These are phyloP conservation scores for Eustalomyia histrio DNA, from an alignment of 2,888 invertebrate genomes.

Conservation along the genomic window DNA sequence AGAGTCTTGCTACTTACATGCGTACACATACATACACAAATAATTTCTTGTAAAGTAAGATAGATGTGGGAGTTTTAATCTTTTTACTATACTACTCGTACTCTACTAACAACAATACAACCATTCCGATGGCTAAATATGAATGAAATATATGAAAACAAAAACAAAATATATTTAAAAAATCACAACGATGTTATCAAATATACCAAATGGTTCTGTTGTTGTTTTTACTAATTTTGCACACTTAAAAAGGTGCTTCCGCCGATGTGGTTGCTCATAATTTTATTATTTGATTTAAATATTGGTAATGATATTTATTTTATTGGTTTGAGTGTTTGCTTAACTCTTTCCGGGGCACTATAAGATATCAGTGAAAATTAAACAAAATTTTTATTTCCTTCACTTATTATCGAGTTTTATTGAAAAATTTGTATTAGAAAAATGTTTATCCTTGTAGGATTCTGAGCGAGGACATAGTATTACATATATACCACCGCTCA, in stretches of 20 bases:
- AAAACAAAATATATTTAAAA: constrained; percentile 8
- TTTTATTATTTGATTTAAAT: constrained; percentile 48
- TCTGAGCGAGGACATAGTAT: too few species aligned
- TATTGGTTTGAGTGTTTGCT: not conserved
- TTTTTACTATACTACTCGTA: constrained; percentile 22
- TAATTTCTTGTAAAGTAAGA: not conserved
- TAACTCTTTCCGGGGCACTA: too few species aligned
- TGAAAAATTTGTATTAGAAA: too few species aligned
- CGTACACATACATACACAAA: constrained; percentile 21
- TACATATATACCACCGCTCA: too few species aligned
- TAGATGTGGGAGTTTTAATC: constrained; percentile 53
- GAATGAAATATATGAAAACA: constrained; percentile 47
- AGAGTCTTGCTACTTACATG: constrained; percentile 35
- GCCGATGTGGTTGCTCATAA: constrained; percentile 46
- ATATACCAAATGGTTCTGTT: constrained; percentile 12
- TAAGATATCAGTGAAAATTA: too few species aligned
- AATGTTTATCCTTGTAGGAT: too few species aligned
- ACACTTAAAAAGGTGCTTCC: constrained; percentile 63
- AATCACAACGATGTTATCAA: not conserved
- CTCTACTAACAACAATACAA: constrained; percentile 18
- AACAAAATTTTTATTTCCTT: too few species aligned
- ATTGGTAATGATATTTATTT: constrained; percentile 7
- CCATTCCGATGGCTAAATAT: constrained; percentile 20
- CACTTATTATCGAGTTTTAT: too few species aligned
- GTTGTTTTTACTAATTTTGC: constrained; percentile 39